These are phyloP conservation scores for Celastrina argiolus DNA, from an alignment of 2,888 invertebrate species.

Conservation along the genomic window DNA sequence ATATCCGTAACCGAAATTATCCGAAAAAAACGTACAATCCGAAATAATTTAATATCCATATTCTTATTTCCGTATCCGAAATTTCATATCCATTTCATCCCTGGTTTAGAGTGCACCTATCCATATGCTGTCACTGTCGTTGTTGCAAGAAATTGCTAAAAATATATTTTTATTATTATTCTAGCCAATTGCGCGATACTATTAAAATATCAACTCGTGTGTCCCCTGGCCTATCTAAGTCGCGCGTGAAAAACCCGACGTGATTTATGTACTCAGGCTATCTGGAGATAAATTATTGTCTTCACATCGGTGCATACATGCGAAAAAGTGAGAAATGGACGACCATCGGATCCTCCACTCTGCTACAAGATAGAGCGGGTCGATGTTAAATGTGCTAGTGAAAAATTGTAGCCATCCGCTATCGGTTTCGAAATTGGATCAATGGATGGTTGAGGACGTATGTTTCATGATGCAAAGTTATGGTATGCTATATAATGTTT, in stretches of 20 bases:
- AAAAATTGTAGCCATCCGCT: slow-evolving; percentile 24
- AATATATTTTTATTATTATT: too few species aligned
- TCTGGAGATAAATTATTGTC: slow-evolving; percentile 63
- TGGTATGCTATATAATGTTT: too few species aligned
- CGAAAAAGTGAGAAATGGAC: slow-evolving; percentile 55
- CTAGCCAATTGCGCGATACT: neutral
- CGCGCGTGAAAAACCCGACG: slow-evolving; percentile 54
- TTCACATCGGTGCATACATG: slow-evolving; percentile 55
- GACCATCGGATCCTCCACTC: slow-evolving; percentile 27
- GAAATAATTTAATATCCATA: too few species aligned
- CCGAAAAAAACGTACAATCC: too few species aligned
- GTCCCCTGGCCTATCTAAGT: slow-evolving; percentile 38
- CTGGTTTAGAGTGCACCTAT: too few species aligned
- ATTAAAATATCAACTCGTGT: slow-evolving; percentile 33
- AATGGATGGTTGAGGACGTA: neutral
- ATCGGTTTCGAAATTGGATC: slow-evolving; percentile 2
- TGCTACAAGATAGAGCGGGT: slow-evolving; percentile 25
- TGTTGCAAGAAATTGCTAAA: too few species aligned
- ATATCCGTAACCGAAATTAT: too few species aligned
- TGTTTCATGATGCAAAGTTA: too few species aligned
- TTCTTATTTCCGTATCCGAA: too few species aligned
- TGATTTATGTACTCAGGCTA: slow-evolving; percentile 66
- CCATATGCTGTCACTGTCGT: too few species aligned
- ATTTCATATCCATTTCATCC: too few species aligned
- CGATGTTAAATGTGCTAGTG: slow-evolving; percentile 24